These are phyloP conservation scores for Hippocampus guttulatus DNA, from an alignment of 2,113 vertebrate species.

Conservation along the genomic window DNA sequence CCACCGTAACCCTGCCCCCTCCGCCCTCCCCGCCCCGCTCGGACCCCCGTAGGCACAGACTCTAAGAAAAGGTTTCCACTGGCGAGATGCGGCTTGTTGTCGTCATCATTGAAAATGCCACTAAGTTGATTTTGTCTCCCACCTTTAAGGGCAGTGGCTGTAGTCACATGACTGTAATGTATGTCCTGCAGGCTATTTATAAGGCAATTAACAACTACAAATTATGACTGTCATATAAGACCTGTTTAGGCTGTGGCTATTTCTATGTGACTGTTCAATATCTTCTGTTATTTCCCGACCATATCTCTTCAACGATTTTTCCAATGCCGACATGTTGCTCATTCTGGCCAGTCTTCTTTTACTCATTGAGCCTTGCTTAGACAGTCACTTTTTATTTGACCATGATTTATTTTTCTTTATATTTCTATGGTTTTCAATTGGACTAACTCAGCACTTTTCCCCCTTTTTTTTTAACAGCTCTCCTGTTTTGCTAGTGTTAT, in stretches of 20 bases:
- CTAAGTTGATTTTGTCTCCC: not conserved
- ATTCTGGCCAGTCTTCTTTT: no score
- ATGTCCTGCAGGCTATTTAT: not conserved
- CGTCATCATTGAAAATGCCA: constrained; percentile 8
- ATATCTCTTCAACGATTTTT: no score
- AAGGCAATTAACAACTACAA: not conserved
- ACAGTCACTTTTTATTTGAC: no score
- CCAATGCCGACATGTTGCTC: no score
- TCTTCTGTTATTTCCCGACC: no score
- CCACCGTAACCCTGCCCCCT: constrained; percentile 63
- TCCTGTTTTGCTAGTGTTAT: no score
- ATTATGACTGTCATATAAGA: no score
- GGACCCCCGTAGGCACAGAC: constrained; percentile 61
- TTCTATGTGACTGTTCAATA: no score
- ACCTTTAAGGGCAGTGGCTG: not conserved
- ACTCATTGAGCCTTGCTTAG: no score
- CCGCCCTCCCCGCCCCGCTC: constrained; percentile 61
- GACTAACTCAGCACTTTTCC: not conserved
- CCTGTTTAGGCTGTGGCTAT: no score
- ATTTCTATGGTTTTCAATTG: not conserved
- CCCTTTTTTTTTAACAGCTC: no score
- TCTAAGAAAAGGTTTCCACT: constrained; percentile 40
- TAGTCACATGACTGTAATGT: not conserved
- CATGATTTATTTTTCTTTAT: no score
- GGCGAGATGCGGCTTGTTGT: constrained; percentile 7